Percentiles rank a stretch among this genome's conserved stretches.
Evolutionary conservation across 2,888 invertebrate genomes (phyloP).

Genomic region (Falcaria lacertinaria): DNA sequence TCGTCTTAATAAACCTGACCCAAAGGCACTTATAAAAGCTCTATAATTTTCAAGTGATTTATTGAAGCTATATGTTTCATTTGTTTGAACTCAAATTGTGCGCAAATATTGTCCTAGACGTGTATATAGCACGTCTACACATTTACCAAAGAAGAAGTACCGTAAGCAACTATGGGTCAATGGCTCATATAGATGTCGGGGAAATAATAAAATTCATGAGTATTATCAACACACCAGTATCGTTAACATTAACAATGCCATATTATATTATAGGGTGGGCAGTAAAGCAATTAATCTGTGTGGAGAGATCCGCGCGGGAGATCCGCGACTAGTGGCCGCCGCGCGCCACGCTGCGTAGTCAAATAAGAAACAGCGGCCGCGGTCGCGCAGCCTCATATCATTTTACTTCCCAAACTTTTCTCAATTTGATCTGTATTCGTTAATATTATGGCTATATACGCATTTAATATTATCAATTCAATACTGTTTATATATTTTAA

Average conservation of each 20-base stretch:
- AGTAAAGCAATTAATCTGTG: constrained; percentile 15
- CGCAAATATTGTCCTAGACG: constrained; percentile 34
- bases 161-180: constrained; percentile 65
- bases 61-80: constrained; percentile 8
- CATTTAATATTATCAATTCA: no score
- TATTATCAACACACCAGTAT: constrained; percentile 41
- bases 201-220: constrained; percentile 58
- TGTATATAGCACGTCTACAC: constrained; percentile 42
- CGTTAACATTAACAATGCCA: constrained; percentile 47
- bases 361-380: no score
- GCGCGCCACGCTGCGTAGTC: background rate
- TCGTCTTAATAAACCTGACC: background rate
- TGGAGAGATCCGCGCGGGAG: background rate
- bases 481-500: no score
- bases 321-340: background rate
- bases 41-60: background rate
- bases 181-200: constrained; percentile 65
- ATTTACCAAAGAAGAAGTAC: constrained; percentile 51
- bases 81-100: constrained; percentile 15
- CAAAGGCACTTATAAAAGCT: background rate
- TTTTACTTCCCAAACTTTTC: no score
- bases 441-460: no score
- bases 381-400: no score
- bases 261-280: constrained; percentile 25
- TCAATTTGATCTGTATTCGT: no score